Evolutionary conservation across 2,888 invertebrate species (phyloP), one percentile per base, ranked within the genome.

Genomic region (Empis stercorea): DNA sequence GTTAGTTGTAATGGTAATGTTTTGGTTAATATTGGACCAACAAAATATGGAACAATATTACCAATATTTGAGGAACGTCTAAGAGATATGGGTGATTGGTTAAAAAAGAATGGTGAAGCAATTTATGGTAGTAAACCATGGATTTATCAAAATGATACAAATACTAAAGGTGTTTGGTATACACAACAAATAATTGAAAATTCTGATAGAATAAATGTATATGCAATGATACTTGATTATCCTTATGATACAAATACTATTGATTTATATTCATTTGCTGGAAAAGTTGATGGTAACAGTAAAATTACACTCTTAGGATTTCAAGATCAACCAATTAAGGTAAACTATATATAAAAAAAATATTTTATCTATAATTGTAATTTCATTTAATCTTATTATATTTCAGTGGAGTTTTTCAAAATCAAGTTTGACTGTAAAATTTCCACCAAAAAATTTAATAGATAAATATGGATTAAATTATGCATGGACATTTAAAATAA

Each of bases 11-110:
- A 89, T 68, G 91, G 89, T 73, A 74, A 72, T 56, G 61, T 63
- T 1, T 52, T 65, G 3, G 59, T 69, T 10, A 94, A 94, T 61
- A 76, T 93, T 7, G 93, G 94, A 0, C 93, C 94, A 14, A 88
- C 91, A 0, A 86, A 84, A 61, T 87, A 89, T 57, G 94, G 94
- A 5, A 81, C 80, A 7, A 92, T 95, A 53, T 66, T 76, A 4
- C 86, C 88, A 0, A 84, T 94, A 60, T 92, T 84, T 68, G 84
- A 92, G 71, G 91, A 94, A 61, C 76, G 93, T 40, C 71, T 94
- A 0, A 66, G 77, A 11, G 75, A 80, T 54, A 74, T 94, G 55
- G 94, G 94, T 1, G 56, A 69, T 14, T 94, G 94, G 94, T 69
- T 95, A 13, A 60, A 67, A 3, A 68, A 79, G n/a, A 94, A 93